A percentile compares a stretch with the other conserved stretches of the same genome.
Conservation (phyloP, 2,888 invertebrate genomes). For the Cepaea hortensis region DNA sequence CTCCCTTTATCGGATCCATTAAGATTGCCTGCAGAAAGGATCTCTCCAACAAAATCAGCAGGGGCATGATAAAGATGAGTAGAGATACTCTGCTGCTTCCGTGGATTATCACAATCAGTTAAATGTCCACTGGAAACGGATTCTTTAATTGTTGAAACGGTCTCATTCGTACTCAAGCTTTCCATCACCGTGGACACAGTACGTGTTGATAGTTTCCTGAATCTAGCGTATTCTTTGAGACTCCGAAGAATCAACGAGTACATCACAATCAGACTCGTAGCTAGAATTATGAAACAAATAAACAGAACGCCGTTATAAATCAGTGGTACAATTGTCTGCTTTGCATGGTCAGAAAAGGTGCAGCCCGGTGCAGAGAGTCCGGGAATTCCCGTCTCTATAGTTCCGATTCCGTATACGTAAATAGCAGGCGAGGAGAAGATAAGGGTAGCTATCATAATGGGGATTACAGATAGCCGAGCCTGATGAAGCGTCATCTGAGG, state of each 20-base stretch:
- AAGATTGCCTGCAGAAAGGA: no score
- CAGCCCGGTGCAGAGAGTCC: conserved; percentile 63
- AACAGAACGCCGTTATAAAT: conserved; percentile 59
- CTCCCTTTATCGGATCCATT: no score
- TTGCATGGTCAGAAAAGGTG: conserved; percentile 57
- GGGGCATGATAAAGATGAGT: no score
- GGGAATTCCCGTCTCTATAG: conserved; percentile 53
- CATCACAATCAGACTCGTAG: conserved; percentile 52
- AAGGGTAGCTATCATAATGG: conserved; percentile 15
- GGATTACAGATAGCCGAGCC: conserved; percentile 53
- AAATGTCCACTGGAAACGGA: not conserved
- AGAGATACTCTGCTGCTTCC: no score
- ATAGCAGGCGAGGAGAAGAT: conserved; percentile 62
- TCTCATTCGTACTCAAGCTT: not conserved
- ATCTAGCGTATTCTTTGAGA: conserved; percentile 44
- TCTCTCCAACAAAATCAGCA: no score
- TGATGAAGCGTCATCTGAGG: conserved; percentile 57
- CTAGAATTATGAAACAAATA: conserved; percentile 56
- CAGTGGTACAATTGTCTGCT: conserved; percentile 55
- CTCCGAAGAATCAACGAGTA: conserved; percentile 59
- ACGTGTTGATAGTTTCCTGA: not conserved
- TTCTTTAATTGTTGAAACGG: not conserved
- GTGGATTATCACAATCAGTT: no score
- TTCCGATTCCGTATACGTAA: conserved; percentile 58
- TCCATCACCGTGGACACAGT: no score